Evolutionary conservation across 30 jellyfish, hydroid and myxozoan genomes (phyloP).

Genomic region (Hydractinia symbiolongicarpus): DNA sequence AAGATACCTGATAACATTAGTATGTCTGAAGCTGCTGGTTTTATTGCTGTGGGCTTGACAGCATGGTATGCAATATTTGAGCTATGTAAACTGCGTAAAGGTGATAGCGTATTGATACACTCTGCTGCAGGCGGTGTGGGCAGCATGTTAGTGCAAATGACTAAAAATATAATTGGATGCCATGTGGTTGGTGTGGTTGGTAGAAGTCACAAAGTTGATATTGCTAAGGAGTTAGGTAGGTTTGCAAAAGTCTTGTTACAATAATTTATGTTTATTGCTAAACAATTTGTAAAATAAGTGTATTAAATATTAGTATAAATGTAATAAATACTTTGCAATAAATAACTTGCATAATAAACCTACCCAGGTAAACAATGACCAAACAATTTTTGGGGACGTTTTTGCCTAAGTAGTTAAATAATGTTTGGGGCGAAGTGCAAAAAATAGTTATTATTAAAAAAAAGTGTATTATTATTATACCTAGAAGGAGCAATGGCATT

Average conservation of each 20-base stretch:
- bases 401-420: no score
- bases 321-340: no score
- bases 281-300: no score
- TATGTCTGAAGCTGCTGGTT: slow-evolving; percentile 73
- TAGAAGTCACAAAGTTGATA: slow-evolving; percentile 48
- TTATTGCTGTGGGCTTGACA: slow-evolving; percentile 67
- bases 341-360: no score
- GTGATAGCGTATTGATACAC: slow-evolving; percentile 59
- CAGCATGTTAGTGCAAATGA: slow-evolving; percentile 78
- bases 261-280: no score
- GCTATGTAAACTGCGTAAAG: slow-evolving; percentile 64
- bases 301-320: no score
- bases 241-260: not conserved
- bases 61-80: slow-evolving; percentile 92
- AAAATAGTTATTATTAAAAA: no score
- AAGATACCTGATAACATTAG: slow-evolving; percentile 53
- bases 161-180: slow-evolving; percentile 47
- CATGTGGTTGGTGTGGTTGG: slow-evolving; percentile 92
- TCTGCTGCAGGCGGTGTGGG: slow-evolving; percentile 98
- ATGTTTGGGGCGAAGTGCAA: no score
- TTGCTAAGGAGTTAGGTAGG: slow-evolving; percentile 37
- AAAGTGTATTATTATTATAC: no score
- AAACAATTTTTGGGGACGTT: no score
- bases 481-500: no score
- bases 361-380: no score